Evolutionary conservation across 2,888 invertebrate species (phyloP).

Genomic region (Micoletzkya japonica): DNA sequence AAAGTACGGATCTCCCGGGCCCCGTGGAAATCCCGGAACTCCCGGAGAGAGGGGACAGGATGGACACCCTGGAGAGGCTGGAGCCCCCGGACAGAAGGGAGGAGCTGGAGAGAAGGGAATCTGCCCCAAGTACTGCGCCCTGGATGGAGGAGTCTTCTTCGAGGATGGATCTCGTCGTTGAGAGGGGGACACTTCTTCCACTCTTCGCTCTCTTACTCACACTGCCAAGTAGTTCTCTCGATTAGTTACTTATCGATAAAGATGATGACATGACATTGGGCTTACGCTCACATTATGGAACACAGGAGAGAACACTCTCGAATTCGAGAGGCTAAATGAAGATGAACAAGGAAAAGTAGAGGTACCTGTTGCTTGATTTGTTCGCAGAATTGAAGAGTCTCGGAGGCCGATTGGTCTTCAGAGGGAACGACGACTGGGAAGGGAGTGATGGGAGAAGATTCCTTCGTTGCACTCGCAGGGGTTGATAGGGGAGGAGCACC

Average conservation of each 20-base stretch:
- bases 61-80: constrained; percentile 26
- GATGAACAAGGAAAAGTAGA: background rate
- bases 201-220: background rate
- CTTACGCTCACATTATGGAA: background rate
- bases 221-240: background rate
- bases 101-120: constrained; percentile 28
- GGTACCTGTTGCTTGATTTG: constrained; percentile 51
- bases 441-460: background rate
- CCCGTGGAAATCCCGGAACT: constrained; percentile 17
- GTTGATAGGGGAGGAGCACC: constrained; percentile 51
- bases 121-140: constrained; percentile 30
- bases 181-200: background rate
- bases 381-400: constrained; percentile 56
- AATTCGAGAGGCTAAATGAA: background rate
- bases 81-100: constrained; percentile 10
- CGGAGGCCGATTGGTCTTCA: constrained; percentile 41
- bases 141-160: constrained; percentile 29
- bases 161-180: constrained; percentile 30
- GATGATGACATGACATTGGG: background rate
- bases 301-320: background rate
- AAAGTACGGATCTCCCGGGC: constrained; percentile 20
- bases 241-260: background rate
- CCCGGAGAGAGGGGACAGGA: constrained; percentile 19
- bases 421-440: constrained; percentile 26
- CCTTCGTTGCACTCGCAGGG: constrained; percentile 35